A percentile compares a stretch with the other conserved stretches of the same genome.
Conservation (phyloP, 1,140 invertebrate genomes). For the Aphelenchoides avenae region DNA sequence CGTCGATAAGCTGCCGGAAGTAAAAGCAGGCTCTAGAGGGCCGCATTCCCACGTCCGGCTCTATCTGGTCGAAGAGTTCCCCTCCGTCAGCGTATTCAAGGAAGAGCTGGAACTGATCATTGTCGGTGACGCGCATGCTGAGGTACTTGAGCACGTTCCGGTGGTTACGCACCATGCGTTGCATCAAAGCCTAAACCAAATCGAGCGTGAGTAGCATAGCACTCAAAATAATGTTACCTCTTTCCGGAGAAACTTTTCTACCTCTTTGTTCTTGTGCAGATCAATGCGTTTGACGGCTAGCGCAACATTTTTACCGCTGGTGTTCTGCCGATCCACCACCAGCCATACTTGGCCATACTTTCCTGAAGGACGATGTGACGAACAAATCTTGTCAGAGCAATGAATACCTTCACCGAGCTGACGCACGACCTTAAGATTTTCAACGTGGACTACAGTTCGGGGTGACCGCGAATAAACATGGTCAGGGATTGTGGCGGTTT, state of each 20-base stretch:
- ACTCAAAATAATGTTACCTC: conserved; percentile 9
- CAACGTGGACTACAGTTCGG: too few relatives aligned
- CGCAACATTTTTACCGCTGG: conserved; percentile 11
- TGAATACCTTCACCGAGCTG: conserved; percentile 38
- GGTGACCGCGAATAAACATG: too few relatives aligned
- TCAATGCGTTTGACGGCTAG: conserved; percentile 37
- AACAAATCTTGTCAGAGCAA: too few relatives aligned
- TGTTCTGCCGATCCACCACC: conserved; percentile 21
- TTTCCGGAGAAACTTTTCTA: conserved; percentile 9
- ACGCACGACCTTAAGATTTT: conserved; percentile 25
- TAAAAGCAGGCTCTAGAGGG: conserved; percentile 74
- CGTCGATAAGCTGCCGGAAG: conserved; percentile 75
- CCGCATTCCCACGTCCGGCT: conserved; percentile 88
- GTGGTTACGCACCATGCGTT: conserved; percentile 11
- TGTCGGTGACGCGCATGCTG: conserved; percentile 17
- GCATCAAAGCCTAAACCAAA: conserved; percentile 36
- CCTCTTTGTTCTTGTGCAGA: conserved; percentile 3
- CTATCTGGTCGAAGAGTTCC: conserved; percentile 93
- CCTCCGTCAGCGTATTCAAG: conserved; percentile 92
- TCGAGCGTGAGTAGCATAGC: too few relatives aligned
- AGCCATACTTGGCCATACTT: conserved; percentile 42
- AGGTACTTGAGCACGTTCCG: conserved; percentile 31
- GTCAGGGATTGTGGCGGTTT: too few relatives aligned
- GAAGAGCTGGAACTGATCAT: conserved; percentile 72
- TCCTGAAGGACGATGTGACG: too few relatives aligned